Percentiles rank a stretch among this genome's conserved stretches.
Conservation (phyloP, 2,888 invertebrate genomes). For the Euplexia lucipara region DNA sequence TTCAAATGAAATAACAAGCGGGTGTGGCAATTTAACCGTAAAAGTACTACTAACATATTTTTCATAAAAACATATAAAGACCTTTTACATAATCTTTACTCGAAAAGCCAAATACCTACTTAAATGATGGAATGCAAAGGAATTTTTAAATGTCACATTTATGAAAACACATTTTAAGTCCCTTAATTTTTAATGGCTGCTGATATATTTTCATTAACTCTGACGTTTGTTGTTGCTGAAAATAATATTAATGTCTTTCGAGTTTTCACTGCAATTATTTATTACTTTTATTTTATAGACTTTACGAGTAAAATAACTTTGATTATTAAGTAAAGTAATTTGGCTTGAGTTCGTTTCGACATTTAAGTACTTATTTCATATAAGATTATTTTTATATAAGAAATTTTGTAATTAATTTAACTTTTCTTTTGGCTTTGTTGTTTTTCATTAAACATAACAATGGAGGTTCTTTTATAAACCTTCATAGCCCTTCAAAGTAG, state of each 20-base stretch:
- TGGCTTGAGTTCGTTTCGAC: not conserved
- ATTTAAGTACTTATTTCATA: too few species aligned
- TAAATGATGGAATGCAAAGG: slow-evolving; percentile 28
- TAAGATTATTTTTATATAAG: slow-evolving; percentile 1
- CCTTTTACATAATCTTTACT: slow-evolving; percentile 9
- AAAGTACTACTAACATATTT: slow-evolving; percentile 1
- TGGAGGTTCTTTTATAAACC: slow-evolving; percentile 21
- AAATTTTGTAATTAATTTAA: slow-evolving; percentile 4
- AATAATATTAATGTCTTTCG: slow-evolving; percentile 37
- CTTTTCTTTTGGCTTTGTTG: slow-evolving; percentile 7
- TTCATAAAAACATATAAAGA: not conserved
- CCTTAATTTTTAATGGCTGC: slow-evolving; percentile 38
- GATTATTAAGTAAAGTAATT: not conserved
- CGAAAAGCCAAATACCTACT: slow-evolving; percentile 23
- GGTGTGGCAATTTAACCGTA: slow-evolving; percentile 3
- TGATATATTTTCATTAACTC: slow-evolving; percentile 46
- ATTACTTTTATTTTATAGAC: slow-evolving; percentile 10
- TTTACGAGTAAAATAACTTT: slow-evolving; percentile 2
- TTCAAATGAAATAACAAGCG: slow-evolving; percentile 38
- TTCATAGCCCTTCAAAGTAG: slow-evolving; percentile 34
- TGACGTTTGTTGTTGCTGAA: slow-evolving; percentile 26
- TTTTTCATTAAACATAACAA: slow-evolving; percentile 46
- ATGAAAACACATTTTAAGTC: slow-evolving; percentile 55
- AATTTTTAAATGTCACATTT: slow-evolving; percentile 31
- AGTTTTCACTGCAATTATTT: slow-evolving; percentile 33